These are phyloP conservation scores for Labeo catla DNA, from an alignment of 2,113 vertebrate species.

Conservation along the genomic window DNA sequence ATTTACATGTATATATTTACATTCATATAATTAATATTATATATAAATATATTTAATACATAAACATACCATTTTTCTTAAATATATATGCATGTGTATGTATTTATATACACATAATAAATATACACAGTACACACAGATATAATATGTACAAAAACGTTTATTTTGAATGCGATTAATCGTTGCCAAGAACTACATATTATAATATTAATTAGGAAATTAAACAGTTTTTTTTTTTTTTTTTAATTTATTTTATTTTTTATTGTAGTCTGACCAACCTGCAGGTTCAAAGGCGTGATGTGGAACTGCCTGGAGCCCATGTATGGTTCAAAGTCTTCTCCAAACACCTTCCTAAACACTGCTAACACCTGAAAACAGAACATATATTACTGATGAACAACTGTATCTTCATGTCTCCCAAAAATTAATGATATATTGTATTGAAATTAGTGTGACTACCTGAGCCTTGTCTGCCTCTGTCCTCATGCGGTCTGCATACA, in stretches of 20 bases:
- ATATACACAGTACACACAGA: too few relatives aligned
- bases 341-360: slow-evolving; percentile 86
- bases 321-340: slow-evolving; percentile 80
- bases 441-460: slow-evolving; percentile 65
- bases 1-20: too few relatives aligned
- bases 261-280: slow-evolving; percentile 74
- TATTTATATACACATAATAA: not conserved
- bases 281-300: slow-evolving; percentile 89
- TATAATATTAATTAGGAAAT: too few relatives aligned
- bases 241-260: too few relatives aligned
- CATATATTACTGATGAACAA: not conserved
- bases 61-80: not conserved
- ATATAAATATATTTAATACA: too few relatives aligned
- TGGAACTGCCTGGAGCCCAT: slow-evolving; percentile 86
- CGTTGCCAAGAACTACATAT: too few relatives aligned
- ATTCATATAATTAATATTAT: too few relatives aligned
- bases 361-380: slow-evolving; percentile 79
- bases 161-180: too few relatives aligned
- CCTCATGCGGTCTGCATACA: slow-evolving; percentile 95
- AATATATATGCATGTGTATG: not conserved
- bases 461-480: slow-evolving; percentile 85
- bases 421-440: not conserved
- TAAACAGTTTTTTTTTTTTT: too few relatives aligned
- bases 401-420: not conserved
- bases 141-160: too few relatives aligned